Base-by-base conservation (phyloP, 1,140 invertebrate genomes). In the Bombus difficillimus region DNA sequence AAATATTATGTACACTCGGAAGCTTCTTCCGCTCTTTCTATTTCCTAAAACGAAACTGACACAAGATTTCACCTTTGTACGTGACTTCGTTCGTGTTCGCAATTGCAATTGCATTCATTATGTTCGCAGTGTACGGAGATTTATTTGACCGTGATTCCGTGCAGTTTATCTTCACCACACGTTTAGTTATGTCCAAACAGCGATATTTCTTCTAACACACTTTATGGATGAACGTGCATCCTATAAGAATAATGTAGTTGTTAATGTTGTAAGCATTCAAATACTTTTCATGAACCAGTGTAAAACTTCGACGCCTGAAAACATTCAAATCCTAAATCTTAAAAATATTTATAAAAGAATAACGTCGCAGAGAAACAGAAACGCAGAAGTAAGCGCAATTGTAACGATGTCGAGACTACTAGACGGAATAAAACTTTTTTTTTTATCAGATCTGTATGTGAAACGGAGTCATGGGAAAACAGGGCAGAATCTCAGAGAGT, bases 71-170 rank as follows among this genome's bases (percentile, higher is more conserved):
- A 77, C 75, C 34, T 77, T 62, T 77, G 53, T 62, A 77, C 34
- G 75, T 62, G 37, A 62, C 57, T 41, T 41, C 13, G 32, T 53
- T 43, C 41, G 28, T 39, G 37, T 76, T n/a, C 57, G 75, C 37
- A 59, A 59, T n/a, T 77, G 75, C 37, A 62, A 62, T 77, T 62
- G 75, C 57, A 62, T 74, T 43, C 41, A 74, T 74, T 74, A 77
- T 77, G 15, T 34, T 28, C 57, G 15, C 28, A 28, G 28, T 77
- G 28, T 47, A 77, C 25, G 13, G 37, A 62, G 75, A 77, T 62
- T 77, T 77, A 77, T 77, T 77, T 77, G 25, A 77, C 57, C 57
- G 57, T 77, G 75, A 77, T 77, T 77, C 57, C 75, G 57, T 39
- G n/a, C 75, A 62, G 75, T 77, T 77, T 62, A 62, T 77, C 75